Conservation (phyloP, 2,113 vertebrate species). For the Neogale vison region DNA sequence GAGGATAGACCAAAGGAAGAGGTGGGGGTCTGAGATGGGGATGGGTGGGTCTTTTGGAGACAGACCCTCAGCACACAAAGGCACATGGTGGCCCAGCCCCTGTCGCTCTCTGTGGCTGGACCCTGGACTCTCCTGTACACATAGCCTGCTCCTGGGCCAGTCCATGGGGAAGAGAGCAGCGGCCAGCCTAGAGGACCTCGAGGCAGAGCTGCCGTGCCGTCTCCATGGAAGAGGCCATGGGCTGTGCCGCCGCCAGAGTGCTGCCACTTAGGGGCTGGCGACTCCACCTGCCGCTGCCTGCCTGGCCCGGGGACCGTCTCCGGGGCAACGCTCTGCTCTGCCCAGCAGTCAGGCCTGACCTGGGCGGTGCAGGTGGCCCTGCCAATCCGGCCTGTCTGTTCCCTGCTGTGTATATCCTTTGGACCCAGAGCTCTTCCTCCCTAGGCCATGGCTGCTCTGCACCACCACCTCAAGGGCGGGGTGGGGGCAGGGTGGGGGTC, state of each 20-base stretch:
- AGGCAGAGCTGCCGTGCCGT: slow-evolving; percentile 67
- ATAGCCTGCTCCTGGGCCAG: not conserved
- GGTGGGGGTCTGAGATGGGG: not conserved
- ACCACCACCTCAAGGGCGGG: not conserved
- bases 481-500: too few species aligned
- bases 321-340: slow-evolving; percentile 71
- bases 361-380: not conserved
- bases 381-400: not conserved
- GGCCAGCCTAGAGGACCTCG: slow-evolving; percentile 53
- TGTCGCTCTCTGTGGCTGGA: not conserved
- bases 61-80: too few species aligned
- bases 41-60: not conserved
- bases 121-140: not conserved
- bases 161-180: not conserved
- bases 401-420: not conserved
- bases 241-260: slow-evolving; percentile 73
- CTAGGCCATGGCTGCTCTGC: not conserved
- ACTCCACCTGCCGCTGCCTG: not conserved
- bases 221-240: slow-evolving; percentile 72
- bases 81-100: not conserved
- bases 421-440: not conserved
- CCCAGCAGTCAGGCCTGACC: slow-evolving; percentile 63
- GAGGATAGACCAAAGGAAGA: not conserved
- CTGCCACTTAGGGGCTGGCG: slow-evolving; percentile 76
- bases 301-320: slow-evolving; percentile 65